These are phyloP conservation scores for Lutra lutra DNA, from an alignment of 2,797 vertebrate genomes.

Conservation along the genomic window DNA sequence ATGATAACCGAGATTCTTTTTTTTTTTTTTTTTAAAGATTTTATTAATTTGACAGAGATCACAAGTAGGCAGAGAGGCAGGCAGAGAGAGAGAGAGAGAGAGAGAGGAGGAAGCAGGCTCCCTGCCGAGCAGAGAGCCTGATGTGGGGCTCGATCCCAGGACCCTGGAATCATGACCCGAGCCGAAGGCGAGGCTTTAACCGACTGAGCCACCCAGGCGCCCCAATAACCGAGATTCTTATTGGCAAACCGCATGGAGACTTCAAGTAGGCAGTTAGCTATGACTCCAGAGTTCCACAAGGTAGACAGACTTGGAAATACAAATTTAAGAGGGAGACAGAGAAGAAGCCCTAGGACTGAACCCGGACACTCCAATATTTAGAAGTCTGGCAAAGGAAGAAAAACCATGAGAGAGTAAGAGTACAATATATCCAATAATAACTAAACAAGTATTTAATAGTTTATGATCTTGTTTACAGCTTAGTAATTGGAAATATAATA, in stretches of 20 bases:
- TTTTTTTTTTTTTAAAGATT: too few relatives aligned
- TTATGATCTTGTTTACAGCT: constrained; percentile 52
- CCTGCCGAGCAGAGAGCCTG: too few relatives aligned
- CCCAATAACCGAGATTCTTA: constrained; percentile 5
- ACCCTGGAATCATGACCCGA: too few relatives aligned
- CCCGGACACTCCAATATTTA: neutral
- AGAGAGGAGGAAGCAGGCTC: too few relatives aligned
- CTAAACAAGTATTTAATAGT: constrained; percentile 43
- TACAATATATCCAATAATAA: constrained; percentile 24
- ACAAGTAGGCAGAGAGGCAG: too few relatives aligned
- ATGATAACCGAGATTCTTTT: neutral
- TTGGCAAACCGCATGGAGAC: neutral
- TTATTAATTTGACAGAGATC: too few relatives aligned
- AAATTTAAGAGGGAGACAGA: neutral
- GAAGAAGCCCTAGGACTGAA: neutral
- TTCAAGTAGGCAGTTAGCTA: neutral
- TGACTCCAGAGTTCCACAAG: neutral
- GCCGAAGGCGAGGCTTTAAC: too few relatives aligned
- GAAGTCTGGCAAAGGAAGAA: neutral
- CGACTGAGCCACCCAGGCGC: too few relatives aligned
- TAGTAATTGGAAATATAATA: constrained; percentile 43
- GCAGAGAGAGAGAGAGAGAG: too few relatives aligned
- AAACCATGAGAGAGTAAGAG: neutral
- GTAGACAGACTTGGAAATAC: neutral
- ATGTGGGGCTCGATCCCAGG: too few relatives aligned